Conservation (phyloP, 2,888 invertebrate genomes). For the Drosophila maculinotata region DNA sequence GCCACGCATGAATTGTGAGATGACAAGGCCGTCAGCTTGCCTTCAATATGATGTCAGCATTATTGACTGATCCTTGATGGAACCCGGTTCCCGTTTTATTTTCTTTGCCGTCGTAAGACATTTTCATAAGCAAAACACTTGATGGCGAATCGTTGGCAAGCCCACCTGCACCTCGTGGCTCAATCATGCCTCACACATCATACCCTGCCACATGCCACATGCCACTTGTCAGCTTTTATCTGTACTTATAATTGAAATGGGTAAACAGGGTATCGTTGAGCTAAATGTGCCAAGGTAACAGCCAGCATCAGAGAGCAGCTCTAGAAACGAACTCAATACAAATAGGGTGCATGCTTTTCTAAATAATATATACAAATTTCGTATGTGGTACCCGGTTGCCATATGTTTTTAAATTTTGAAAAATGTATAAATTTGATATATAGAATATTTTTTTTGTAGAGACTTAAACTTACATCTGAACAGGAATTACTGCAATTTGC, state of each 20-base stretch:
- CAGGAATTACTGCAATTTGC: no score
- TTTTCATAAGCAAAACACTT: constrained; percentile 69
- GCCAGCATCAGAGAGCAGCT: background rate
- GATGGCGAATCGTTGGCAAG: constrained; percentile 45
- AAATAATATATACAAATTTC: no score
- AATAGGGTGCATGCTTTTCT: no score
- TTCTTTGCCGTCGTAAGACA: constrained; percentile 34
- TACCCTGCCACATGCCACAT: constrained; percentile 45
- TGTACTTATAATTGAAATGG: constrained; percentile 20
- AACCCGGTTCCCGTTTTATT: constrained; percentile 7
- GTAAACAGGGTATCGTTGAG: constrained; percentile 8
- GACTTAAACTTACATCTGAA: no score
- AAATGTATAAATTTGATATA: background rate
- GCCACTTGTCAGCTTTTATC: constrained; percentile 75
- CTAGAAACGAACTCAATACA: no score
- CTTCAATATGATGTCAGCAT: constrained; percentile 72
- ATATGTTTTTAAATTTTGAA: background rate
- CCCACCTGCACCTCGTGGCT: constrained; percentile 38
- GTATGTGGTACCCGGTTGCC: background rate
- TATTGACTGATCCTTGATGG: constrained; percentile 74
- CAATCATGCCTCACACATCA: constrained; percentile 54
- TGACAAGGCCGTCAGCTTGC: constrained; percentile 74
- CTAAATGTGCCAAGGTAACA: background rate
- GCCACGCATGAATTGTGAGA: constrained; percentile 2
- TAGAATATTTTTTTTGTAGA: no score